Base-by-base conservation (phyloP, 2,888 invertebrate species). In the Leptodirus hochenwartii region DNA sequence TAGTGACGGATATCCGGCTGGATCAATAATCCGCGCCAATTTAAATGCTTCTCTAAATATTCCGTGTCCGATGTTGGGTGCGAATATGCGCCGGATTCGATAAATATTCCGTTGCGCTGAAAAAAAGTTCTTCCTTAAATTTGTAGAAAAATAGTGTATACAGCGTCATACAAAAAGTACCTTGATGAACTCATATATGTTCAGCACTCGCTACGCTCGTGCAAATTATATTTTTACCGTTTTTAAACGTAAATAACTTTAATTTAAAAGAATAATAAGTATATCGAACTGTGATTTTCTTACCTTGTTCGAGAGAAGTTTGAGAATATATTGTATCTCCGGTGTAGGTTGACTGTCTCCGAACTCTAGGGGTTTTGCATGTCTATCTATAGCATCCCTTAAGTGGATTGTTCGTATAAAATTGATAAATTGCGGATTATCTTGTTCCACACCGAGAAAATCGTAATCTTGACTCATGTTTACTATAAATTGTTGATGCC, bases 391-490 rank as follows among this genome's bases (percentile, higher is more conserved):
- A 15, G 57, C 54, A 8, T 56, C 51, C 27, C 52, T 57, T 43
- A 81, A 59, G 47, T 77, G 76, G 42, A 77, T 64, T 50, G 77
- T 70, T 15, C 75, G 60, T 40, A 82, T 76, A 54, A 75, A 80
- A 32, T 69, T 69, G 39, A 80, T 70, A 36, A 82, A 61, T 42
- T 69, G 66, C 2, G 75, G 69, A 43, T 80, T 73, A 48, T 76
- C 78, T 58, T 80, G 79, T 9, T 71, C 61, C 36, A 80, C 76
- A 45, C 69, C 64, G 17, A 68, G 62, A 40, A 80, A 60, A 48
- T 80, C 78, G 51, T 76, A 71, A 52, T 80, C 80, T 38, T 71
- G 69, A 27, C 74, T 75, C 74, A 81, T 75, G 58, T 79, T 81
- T 39, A 73, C 61, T 20, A 75, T 70, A 54, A 81, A 81, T 51